These are phyloP conservation scores for Sceliomorpha sp. DNA, from an alignment of 2,888 invertebrate genomes.

Conservation along the genomic window DNA sequence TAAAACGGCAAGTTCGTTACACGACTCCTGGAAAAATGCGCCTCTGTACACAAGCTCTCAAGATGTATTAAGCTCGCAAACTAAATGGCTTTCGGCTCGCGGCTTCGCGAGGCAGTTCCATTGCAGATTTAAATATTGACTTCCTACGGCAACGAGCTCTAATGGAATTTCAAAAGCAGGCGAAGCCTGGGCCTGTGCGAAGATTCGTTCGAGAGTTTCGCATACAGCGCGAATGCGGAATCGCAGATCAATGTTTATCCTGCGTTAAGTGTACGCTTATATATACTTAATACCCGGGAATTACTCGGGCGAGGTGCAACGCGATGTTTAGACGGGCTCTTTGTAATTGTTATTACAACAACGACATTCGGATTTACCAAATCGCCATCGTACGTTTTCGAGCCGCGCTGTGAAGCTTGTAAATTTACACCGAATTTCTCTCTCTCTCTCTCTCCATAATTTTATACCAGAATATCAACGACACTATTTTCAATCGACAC, in stretches of 20 bases:
- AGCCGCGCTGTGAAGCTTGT: too few relatives aligned
- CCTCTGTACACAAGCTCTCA: conserved; percentile 15
- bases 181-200: conserved; percentile 14
- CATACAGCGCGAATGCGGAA: conserved; percentile 40
- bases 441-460: conserved; percentile 14
- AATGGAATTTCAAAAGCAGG: conserved; percentile 46
- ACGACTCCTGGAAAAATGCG: conserved; percentile 15
- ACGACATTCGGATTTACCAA: too few relatives aligned
- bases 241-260: conserved; percentile 43
- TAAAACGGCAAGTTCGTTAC: not conserved
- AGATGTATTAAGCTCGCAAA: conserved; percentile 38
- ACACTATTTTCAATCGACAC: conserved; percentile 8
- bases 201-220: conserved; percentile 37
- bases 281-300: too few relatives aligned
- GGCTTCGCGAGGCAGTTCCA: conserved; percentile 59
- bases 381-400: too few relatives aligned
- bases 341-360: too few relatives aligned
- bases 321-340: too few relatives aligned
- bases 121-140: conserved; percentile 77
- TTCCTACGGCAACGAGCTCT: conserved; percentile 52
- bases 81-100: conserved; percentile 43
- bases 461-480: conserved; percentile 18
- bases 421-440: too few relatives aligned
- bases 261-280: too few relatives aligned
- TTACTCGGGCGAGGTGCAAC: too few relatives aligned